A percentile compares a stretch with the other conserved stretches of the same genome.
Evolutionary conservation across 2,113 vertebrate species (phyloP).

Genomic region (Xenus cinereus): DNA sequence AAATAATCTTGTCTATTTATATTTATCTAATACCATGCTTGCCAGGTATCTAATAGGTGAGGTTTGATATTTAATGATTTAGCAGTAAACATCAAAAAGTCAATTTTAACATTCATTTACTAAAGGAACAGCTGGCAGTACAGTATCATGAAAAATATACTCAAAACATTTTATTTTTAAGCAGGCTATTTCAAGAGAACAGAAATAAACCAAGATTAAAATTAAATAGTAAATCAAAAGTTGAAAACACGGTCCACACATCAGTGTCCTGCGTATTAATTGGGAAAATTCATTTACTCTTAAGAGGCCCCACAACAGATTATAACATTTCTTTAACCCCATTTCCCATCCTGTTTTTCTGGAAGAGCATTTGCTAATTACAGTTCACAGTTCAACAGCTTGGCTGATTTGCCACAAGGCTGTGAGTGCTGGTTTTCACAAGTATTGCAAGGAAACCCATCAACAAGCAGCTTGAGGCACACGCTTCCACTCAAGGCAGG

Average conservation of each 20-base stretch:
- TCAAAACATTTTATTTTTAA: background rate
- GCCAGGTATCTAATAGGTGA: background rate
- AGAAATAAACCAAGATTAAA: background rate
- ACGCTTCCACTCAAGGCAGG: rapidly evolving
- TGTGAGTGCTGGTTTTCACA: background rate
- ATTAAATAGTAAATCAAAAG: conserved; percentile 9
- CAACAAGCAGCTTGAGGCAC: rapidly evolving
- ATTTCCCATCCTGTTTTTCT: background rate
- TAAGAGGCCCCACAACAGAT: background rate
- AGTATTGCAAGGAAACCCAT: rapidly evolving
- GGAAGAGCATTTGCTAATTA: background rate
- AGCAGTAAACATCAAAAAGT: background rate
- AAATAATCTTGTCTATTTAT: background rate
- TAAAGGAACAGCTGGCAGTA: background rate
- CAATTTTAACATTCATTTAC: background rate
- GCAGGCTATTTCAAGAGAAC: background rate
- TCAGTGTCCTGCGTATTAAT: background rate
- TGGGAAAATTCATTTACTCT: background rate
- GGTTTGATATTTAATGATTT: background rate
- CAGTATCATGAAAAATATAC: background rate
- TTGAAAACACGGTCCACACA: background rate
- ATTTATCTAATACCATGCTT: background rate
- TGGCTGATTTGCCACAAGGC: background rate
- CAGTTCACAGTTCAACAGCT: background rate
- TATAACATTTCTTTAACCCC: background rate